Base-by-base conservation (phyloP, 2,888 invertebrate species). In the Lysandra coridon region DNA sequence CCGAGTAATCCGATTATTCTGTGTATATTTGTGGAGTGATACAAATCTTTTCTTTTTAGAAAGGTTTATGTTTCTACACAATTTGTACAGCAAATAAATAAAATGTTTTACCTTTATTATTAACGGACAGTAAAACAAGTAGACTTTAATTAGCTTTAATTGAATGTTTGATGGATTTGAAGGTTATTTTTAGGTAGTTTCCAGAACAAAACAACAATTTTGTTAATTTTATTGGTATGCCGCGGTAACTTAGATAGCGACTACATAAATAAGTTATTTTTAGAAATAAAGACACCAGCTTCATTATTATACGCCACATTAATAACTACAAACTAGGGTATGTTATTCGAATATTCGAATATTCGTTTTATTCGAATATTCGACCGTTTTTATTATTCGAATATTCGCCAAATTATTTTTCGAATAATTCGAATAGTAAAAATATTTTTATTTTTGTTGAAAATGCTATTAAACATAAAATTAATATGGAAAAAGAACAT, bases 31-130 rank as follows among this genome's bases (percentile, higher is more conserved):
- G 69, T 30, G 30, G 64, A 69, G 64, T 37, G 69, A 69, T 69
- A 69, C 69, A 69, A 37, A 69, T 69, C 69, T 69, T 69, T 69
- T 37, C 69, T 69, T 69, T 69, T 33, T 14, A 37, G 33, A 69
- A 69, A 37, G 69, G 33, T 37, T 33, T 17, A 30, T 62, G 30
- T 30, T 64, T 64, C 10, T 23, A 30, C 12, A 37, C 33, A 37
- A 69, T 69, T 69, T 69, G 17, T 69, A 69, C 33, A 33, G 37
- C 69, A 37, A 69, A 69, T 69, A 69, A 33, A 33, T 4, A 69
- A 37, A 69, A 69, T 33, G 37, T 69, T 37, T 69, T 69, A 37
- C 14, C 14, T 33, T 69, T 14, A 1, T 33, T 33, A 64, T 30
- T 30, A 30, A 14, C 30, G 30, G 30, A 30, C 64, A 64, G 30